Evolutionary conservation across 2,113 vertebrate species (phyloP).

Genomic region (Lepus americanus): DNA sequence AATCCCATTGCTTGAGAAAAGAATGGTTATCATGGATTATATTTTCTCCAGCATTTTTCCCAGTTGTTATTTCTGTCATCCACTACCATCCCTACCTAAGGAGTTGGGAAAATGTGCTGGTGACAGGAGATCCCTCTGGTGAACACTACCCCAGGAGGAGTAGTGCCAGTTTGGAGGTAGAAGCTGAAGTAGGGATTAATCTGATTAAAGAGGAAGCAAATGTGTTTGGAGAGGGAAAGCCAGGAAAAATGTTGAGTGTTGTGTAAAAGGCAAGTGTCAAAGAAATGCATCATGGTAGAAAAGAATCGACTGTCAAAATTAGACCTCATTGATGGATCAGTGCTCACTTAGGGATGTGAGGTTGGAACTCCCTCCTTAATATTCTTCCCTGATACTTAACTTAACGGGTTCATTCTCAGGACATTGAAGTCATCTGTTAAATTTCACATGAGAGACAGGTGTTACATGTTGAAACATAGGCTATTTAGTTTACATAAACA

Average conservation of each 20-base stretch:
- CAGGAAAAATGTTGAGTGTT: neutral
- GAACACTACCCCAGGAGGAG: neutral
- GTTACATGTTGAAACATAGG: neutral
- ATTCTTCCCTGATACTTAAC: neutral
- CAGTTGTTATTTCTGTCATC: neutral
- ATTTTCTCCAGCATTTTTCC: neutral
- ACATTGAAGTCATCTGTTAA: neutral
- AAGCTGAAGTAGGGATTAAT: neutral
- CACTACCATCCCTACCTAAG: neutral
- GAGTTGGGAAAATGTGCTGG: too few relatives aligned
- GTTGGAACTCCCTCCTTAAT: neutral
- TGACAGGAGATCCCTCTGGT: neutral
- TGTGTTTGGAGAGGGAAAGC: neutral
- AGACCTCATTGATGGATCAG: neutral
- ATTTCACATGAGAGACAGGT: neutral
- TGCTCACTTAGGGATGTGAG: neutral
- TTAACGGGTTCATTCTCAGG: neutral
- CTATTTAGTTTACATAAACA: neutral
- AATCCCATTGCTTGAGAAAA: neutral
- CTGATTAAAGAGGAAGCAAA: neutral
- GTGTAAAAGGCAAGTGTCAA: neutral
- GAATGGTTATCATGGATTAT: neutral
- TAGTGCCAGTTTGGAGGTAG: neutral
- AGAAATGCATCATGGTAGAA: neutral
- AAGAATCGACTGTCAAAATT: neutral